Conservation (phyloP, 2,888 invertebrate genomes). For the Pandemis corylana region DNA sequence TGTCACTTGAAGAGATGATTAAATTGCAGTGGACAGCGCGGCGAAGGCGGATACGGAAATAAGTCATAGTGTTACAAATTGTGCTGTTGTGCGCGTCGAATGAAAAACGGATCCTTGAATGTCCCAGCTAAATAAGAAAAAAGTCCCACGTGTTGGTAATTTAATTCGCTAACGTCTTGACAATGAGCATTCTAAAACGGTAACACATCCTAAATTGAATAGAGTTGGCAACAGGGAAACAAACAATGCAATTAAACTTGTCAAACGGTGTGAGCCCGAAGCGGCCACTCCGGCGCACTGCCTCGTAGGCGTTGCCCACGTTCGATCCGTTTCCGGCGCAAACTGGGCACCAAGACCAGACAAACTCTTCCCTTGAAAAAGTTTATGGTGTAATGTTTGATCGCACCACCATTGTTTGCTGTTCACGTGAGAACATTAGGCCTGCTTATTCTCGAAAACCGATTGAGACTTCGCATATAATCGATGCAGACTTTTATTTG, state of each 20-base stretch:
- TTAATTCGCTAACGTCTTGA: neutral
- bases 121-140: neutral
- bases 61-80: slow-evolving; percentile 67
- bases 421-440: slow-evolving; percentile 45
- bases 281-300: slow-evolving; percentile 66
- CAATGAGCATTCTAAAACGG: neutral
- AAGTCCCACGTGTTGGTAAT: neutral
- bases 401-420: slow-evolving; percentile 46
- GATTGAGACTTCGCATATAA: slow-evolving; percentile 50
- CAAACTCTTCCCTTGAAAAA: slow-evolving; percentile 60
- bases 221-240: slow-evolving; percentile 60
- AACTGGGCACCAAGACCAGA: slow-evolving; percentile 58
- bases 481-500: slow-evolving; percentile 57
- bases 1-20: slow-evolving; percentile 73
- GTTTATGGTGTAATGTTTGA: slow-evolving; percentile 50
- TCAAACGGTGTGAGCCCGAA: slow-evolving; percentile 63
- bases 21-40: slow-evolving; percentile 70
- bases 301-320: slow-evolving; percentile 77
- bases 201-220: slow-evolving; percentile 44
- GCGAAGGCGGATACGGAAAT: slow-evolving; percentile 72
- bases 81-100: slow-evolving; percentile 48
- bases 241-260: slow-evolving; percentile 71
- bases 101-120: slow-evolving; percentile 6
- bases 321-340: slow-evolving; percentile 71
- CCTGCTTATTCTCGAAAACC: slow-evolving; percentile 31